Evolutionary conservation across 2,113 vertebrate species (phyloP).

Genomic region (Motacilla alba): DNA sequence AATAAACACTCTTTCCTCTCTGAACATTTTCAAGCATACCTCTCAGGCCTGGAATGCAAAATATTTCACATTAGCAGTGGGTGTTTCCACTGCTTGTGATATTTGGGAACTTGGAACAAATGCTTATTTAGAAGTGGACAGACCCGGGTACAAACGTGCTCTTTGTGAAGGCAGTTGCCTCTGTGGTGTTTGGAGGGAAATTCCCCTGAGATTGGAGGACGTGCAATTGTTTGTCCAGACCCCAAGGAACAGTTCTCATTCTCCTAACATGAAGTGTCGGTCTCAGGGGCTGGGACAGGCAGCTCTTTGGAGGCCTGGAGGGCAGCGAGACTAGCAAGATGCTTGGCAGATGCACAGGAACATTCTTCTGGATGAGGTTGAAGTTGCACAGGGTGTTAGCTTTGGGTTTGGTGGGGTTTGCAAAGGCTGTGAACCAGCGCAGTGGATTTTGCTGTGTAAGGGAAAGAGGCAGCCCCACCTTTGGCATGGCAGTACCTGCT

Average conservation of each 20-base stretch:
- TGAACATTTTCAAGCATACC: constrained; percentile 60
- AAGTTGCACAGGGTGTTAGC: not conserved
- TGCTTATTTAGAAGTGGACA: constrained; percentile 71
- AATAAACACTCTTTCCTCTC: constrained; percentile 75
- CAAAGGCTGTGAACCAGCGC: not conserved
- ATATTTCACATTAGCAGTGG: constrained; percentile 69
- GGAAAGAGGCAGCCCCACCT: not conserved
- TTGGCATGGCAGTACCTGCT: not conserved
- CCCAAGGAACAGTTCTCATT: not conserved
- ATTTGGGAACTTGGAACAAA: constrained; percentile 72
- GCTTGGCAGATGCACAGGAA: not conserved
- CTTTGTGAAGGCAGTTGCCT: constrained; percentile 57
- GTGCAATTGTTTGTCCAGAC: constrained; percentile 1
- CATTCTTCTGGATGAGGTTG: not conserved
- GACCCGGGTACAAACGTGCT: constrained; percentile 57
- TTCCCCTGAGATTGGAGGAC: not conserved
- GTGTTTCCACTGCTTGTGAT: constrained; percentile 67
- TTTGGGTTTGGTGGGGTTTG: not conserved
- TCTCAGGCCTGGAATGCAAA: constrained; percentile 72
- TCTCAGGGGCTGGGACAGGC: not conserved
- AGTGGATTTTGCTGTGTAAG: not conserved
- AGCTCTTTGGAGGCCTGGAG: not conserved
- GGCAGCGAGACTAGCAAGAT: not conserved
- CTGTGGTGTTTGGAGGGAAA: constrained; percentile 58
- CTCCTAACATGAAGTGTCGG: not conserved